phyloP scores from a whole-genome alignment of 2,113 vertebrate genomes.

The Todiramphus chloris region DNA sequence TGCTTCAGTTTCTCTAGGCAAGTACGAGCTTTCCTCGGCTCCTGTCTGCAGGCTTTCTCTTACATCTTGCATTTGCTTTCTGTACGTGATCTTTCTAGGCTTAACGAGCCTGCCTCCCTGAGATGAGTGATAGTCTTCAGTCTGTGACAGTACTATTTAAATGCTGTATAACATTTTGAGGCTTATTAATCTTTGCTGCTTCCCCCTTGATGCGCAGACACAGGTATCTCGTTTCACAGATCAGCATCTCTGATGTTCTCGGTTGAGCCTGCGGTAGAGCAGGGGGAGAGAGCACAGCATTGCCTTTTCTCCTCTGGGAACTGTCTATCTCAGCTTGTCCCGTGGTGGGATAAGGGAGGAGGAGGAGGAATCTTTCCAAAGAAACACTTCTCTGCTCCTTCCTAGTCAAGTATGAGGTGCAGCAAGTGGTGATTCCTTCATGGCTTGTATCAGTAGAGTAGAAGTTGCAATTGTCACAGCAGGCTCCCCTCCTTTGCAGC shows the following conservation, averaged over 20 bases:
- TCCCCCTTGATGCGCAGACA: background rate
- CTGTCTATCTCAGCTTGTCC: background rate
- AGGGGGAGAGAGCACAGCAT: background rate
- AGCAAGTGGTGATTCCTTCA: background rate
- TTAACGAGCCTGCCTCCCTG: background rate
- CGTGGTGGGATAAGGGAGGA: fast-evolving
- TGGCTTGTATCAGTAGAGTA: background rate
- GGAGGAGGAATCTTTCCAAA: background rate
- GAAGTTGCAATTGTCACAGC: background rate
- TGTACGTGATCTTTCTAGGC: background rate
- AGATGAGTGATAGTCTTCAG: conserved; percentile 18
- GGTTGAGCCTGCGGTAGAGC: fast-evolving
- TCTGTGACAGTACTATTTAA: conserved; percentile 21
- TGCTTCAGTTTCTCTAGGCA: background rate
- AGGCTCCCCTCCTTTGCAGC: background rate
- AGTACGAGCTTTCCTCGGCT: background rate
- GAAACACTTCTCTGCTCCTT: background rate
- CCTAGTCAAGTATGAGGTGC: background rate
- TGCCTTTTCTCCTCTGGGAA: background rate
- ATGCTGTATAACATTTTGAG: conserved; percentile 20
- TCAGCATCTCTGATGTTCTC: background rate
- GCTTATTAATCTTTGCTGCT: conserved; percentile 28
- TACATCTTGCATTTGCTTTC: conserved; percentile 28
- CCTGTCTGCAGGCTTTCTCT: conserved; percentile 28
- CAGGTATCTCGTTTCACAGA: background rate